Percentiles rank a stretch among this genome's conserved stretches.
Conservation (phyloP, 64 coral and sea anemone species). For the Orbicella faveolata region DNA sequence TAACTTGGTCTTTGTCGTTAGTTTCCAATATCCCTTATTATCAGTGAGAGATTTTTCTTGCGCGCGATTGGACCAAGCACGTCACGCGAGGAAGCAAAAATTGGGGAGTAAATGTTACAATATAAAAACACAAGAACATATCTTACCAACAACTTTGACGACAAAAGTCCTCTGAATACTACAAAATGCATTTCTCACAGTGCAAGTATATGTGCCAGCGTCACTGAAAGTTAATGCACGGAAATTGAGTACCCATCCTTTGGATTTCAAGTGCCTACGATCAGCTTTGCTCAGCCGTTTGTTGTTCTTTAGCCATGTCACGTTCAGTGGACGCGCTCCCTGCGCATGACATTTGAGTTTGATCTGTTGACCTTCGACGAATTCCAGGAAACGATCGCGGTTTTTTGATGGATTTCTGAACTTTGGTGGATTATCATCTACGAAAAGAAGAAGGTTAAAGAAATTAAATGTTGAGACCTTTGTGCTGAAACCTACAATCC, state of each 20-base stretch:
- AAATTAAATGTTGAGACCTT: too few species aligned
- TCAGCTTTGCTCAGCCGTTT: not conserved
- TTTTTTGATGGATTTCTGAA: conserved; percentile 2
- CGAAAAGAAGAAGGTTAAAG: not conserved
- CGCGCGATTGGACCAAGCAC: too few species aligned
- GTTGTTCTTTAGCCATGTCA: conserved; percentile 32
- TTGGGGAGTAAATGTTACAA: not conserved
- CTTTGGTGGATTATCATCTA: conserved; percentile 8
- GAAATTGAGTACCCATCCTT: conserved; percentile 34
- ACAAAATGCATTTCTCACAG: conserved; percentile 36
- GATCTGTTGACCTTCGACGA: conserved; percentile 9
- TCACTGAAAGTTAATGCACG: not conserved
- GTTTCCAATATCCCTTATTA: too few species aligned
- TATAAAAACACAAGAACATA: not conserved
- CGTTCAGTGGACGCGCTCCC: not conserved
- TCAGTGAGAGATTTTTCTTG: too few species aligned
- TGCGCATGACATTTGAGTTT: conserved; percentile 43
- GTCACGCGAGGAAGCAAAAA: too few species aligned
- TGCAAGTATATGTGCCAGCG: conserved; percentile 38
- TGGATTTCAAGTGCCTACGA: not conserved
- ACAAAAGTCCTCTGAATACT: conserved; percentile 28
- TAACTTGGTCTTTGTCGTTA: too few species aligned
- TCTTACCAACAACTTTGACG: conserved; percentile 47
- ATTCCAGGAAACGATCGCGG: conserved; percentile 9
- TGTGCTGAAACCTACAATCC: too few species aligned